These are phyloP conservation scores for Oncopodura yosiiana DNA, from an alignment of 1,140 invertebrate genomes.

Conservation along the genomic window DNA sequence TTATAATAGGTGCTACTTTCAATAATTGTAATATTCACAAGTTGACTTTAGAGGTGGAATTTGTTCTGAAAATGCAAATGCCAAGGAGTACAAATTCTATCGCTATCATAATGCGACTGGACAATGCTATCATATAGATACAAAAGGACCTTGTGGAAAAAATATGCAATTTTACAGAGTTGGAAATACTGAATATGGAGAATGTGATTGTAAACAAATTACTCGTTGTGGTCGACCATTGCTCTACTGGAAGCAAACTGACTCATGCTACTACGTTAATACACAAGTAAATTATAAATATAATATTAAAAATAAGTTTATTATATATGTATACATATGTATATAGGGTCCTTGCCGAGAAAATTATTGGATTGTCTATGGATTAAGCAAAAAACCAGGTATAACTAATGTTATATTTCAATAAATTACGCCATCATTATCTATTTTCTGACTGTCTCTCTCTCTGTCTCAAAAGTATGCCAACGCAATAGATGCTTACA, in stretches of 20 bases:
- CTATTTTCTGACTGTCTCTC: too few relatives aligned
- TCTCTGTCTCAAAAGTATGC: too few relatives aligned
- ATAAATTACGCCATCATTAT: neutral
- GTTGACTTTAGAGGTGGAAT: too few relatives aligned
- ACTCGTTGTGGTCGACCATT: slow-evolving; percentile 17
- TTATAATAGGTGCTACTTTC: too few relatives aligned
- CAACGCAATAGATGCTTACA: neutral
- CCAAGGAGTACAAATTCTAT: slow-evolving; percentile 6
- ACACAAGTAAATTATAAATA: slow-evolving; percentile 5
- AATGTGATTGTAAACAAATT: slow-evolving; percentile 18
- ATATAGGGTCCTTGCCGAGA: slow-evolving; percentile 16
- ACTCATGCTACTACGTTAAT: slow-evolving; percentile 14
- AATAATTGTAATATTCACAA: too few relatives aligned
- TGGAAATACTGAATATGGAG: slow-evolving; percentile 18
- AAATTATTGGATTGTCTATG: slow-evolving; percentile 17
- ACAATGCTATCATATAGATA: slow-evolving; percentile 10
- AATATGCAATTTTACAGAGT: slow-evolving; percentile 18
- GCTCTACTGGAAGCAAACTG: slow-evolving; percentile 15
- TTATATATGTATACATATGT: neutral
- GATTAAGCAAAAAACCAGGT: slow-evolving; percentile 9
- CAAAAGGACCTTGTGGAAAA: slow-evolving; percentile 11
- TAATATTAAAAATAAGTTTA: neutral
- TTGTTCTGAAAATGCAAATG: slow-evolving; percentile 13
- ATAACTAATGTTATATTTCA: neutral
- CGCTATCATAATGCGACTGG: slow-evolving; percentile 10